Evolutionary conservation across 2,888 invertebrate species (phyloP), one percentile per base, ranked within the genome.

Genomic region (Apotomis betuletana): DNA sequence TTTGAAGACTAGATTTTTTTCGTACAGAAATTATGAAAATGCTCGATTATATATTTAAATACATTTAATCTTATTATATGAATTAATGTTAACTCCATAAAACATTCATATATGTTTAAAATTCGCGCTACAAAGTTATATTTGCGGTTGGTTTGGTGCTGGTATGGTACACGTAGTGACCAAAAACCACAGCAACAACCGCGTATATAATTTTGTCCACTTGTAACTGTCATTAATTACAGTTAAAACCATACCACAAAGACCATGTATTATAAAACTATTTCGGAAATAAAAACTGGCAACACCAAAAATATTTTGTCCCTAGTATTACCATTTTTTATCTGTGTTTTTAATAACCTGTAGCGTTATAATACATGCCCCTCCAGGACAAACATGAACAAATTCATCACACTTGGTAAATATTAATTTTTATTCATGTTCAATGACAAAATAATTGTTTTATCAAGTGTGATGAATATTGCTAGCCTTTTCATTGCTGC

Each of bases 1-100:
- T 49, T 57, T 54, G 44, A 77, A 85, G 85, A 88, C 84, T 87
- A 85, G 82, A 75, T 75, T 78, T 79, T 81, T 82, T 81, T 82
- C 78, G 74, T 80, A 83, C 76, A 76, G 81, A 81, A 83, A 81
- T 77, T 70, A 75, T 78, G 79, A 77, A 73, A 78, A 77, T 79
- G 76, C 77, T 79, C 78, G 78, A 80, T 80, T 79, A 80, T 74
- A 73, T 71, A 59, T 55, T 52, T 64, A 75, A 69, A 74, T 73
- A 74, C 68, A 74, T 74, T 74, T 67, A 76, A 72, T 75, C 79
- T 77, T 76, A 78, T 79, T 78, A 82, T 82, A 55, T 54, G 54
- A 64, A 54, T 64, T 64, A 69, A 78, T 77, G 77, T 78, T 77
- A 78, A 79, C 77, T 74, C 75, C 76, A 76, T 74, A 78, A 76